Evolutionary conservation across 2,888 invertebrate species (phyloP).

Genomic region (Rhingia campestris): DNA sequence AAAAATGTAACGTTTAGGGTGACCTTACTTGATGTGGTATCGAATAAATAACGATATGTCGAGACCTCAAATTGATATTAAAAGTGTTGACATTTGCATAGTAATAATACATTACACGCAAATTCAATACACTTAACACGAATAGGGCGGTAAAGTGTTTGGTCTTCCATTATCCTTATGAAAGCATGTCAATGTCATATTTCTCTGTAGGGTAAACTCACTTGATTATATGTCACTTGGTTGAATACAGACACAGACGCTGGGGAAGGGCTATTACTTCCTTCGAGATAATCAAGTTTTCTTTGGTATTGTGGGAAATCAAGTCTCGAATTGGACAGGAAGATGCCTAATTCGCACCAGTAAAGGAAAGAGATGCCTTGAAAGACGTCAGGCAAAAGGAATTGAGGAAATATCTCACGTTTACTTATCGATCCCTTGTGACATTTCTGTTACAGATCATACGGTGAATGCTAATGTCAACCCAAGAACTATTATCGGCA

Average conservation of each 20-base stretch:
- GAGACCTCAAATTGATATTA: slow-evolving; percentile 54
- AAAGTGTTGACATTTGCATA: slow-evolving; percentile 64
- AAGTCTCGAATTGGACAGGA: too few relatives aligned
- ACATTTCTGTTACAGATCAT: not conserved
- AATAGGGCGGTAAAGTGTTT: not conserved
- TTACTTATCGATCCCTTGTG: not conserved
- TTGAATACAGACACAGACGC: not conserved
- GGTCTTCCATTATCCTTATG: slow-evolving; percentile 24
- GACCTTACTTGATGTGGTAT: slow-evolving; percentile 27
- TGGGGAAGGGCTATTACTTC: not conserved
- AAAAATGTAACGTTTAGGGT: slow-evolving; percentile 18
- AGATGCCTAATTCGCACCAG: too few relatives aligned
- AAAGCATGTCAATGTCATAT: slow-evolving; percentile 46
- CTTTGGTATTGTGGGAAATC: not conserved
- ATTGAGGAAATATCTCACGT: not conserved
- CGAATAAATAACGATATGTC: slow-evolving; percentile 53
- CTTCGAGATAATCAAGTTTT: slow-evolving; percentile 22
- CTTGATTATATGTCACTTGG: slow-evolving; percentile 18
- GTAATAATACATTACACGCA: slow-evolving; percentile 55
- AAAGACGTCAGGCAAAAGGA: not conserved
- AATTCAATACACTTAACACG: slow-evolving; percentile 34
- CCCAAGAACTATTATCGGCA: not conserved
- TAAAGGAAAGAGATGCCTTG: too few relatives aligned
- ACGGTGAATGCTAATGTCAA: not conserved
- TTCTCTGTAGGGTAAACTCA: slow-evolving; percentile 31